phyloP scores from a whole-genome alignment of 2,797 vertebrate species.

The Amphiprion clarkii region DNA sequence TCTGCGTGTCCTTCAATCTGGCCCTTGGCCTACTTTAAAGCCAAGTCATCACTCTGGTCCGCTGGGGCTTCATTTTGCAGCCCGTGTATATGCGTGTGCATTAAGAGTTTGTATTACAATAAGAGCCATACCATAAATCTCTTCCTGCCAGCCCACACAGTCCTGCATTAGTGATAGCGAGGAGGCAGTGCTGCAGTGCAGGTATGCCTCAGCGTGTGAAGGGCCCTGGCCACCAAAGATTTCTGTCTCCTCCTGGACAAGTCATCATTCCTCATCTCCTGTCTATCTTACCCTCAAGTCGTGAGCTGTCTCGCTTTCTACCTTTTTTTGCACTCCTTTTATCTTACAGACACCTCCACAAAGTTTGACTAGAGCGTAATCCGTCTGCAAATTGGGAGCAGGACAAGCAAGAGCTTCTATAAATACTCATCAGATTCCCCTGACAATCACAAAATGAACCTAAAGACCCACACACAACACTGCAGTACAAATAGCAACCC shows the following conservation, averaged over 20 bases:
- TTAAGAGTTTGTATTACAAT: conserved; percentile 62
- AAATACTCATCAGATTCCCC: conserved; percentile 68
- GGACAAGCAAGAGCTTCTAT: conserved; percentile 67
- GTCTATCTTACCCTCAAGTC: not conserved
- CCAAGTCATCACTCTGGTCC: conserved; percentile 74
- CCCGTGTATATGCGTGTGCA: conserved; percentile 46
- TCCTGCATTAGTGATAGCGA: conserved; percentile 46
- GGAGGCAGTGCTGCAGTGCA: conserved; percentile 68
- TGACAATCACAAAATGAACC: conserved; percentile 66
- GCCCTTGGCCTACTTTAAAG: conserved; percentile 83
- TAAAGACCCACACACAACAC: conserved; percentile 49
- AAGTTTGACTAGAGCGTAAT: conserved; percentile 56
- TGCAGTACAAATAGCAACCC: conserved; percentile 49
- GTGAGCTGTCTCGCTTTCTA: not conserved
- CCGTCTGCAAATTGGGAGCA: conserved; percentile 72
- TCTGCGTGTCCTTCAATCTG: conserved; percentile 70
- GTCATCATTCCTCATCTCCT: conserved; percentile 50
- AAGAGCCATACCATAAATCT: conserved; percentile 70
- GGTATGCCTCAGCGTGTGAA: conserved; percentile 56
- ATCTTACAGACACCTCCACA: conserved; percentile 41
- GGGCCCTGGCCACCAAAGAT: conserved; percentile 59
- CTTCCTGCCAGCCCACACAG: conserved; percentile 66
- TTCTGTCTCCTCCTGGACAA: conserved; percentile 58
- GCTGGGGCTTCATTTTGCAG: conserved; percentile 57
- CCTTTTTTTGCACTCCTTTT: conserved; percentile 3